A percentile compares a stretch with the other conserved stretches of the same genome.
Conservation (phyloP, 2,113 vertebrate genomes). For the Hirundichthys speculiger region DNA sequence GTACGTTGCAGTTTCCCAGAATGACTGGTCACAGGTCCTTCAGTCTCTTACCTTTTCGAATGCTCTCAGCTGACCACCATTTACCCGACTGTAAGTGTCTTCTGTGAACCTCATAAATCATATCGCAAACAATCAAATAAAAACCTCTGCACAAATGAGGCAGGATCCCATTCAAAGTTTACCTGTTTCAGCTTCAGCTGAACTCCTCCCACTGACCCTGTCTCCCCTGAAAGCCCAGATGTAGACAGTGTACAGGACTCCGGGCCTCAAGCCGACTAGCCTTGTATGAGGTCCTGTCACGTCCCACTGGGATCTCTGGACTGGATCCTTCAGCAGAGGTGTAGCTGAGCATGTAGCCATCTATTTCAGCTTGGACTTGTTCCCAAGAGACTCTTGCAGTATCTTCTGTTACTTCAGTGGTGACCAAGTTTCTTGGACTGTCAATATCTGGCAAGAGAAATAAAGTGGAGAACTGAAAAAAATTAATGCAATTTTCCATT, state of each 20-base stretch:
- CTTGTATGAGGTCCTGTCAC: slow-evolving; percentile 71
- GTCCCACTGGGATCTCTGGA: slow-evolving; percentile 75
- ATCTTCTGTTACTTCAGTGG: slow-evolving; percentile 79
- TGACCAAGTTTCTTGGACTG: slow-evolving; percentile 72
- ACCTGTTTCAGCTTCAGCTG: slow-evolving; percentile 82
- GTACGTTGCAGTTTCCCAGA: not conserved
- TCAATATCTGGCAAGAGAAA: slow-evolving; percentile 71
- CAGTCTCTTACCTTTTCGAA: slow-evolving; percentile 2
- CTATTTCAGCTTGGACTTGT: slow-evolving; percentile 76
- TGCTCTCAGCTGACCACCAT: not conserved
- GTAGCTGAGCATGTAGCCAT: slow-evolving; percentile 84
- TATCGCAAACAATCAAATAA: not conserved
- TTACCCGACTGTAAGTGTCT: too few relatives aligned
- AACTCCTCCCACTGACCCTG: slow-evolving; percentile 79
- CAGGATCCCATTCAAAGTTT: slow-evolving; percentile 1
- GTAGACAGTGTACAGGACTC: slow-evolving; percentile 79
- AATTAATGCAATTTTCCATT: not conserved
- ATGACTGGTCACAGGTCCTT: slow-evolving; percentile 2
- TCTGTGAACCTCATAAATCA: too few relatives aligned
- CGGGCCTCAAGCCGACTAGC: slow-evolving; percentile 82
- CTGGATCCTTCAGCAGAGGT: slow-evolving; percentile 77
- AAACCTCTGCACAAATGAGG: not conserved
- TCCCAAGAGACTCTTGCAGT: slow-evolving; percentile 81
- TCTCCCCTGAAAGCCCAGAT: slow-evolving; percentile 84
- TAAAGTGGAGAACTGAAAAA: not conserved